phyloP scores from a whole-genome alignment of 2,797 vertebrate species.

The Picus viridis region DNA sequence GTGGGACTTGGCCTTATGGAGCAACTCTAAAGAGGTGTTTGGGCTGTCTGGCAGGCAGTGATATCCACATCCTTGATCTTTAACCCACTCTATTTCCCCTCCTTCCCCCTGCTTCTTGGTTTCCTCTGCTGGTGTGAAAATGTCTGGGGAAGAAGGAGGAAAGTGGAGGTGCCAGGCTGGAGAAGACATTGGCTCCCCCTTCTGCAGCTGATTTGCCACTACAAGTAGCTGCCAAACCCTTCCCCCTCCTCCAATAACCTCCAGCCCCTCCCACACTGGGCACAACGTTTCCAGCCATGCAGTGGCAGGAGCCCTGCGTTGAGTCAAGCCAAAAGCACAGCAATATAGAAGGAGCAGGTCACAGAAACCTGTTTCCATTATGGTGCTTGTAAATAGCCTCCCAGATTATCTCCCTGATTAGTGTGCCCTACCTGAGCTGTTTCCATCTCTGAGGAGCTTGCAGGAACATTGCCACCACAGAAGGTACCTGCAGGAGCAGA shows the following conservation, averaged over 20 bases:
- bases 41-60: not conserved
- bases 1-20: not conserved
- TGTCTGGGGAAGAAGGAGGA: not conserved
- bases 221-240: not conserved
- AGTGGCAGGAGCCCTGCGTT: not conserved
- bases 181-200: slow-evolving; percentile 60
- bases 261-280: not conserved
- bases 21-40: not conserved
- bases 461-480: not conserved
- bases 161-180: slow-evolving; percentile 1
- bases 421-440: not conserved
- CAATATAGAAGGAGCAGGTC: not conserved
- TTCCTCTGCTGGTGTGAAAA: not conserved
- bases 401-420: slow-evolving; percentile 43
- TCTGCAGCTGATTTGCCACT: slow-evolving; percentile 55
- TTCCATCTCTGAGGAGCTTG: not conserved
- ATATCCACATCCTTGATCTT: not conserved
- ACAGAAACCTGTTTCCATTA: slow-evolving; percentile 36
- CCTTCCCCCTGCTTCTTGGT: not conserved
- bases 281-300: not conserved
- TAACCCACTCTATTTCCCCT: not conserved
- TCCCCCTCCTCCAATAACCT: not conserved
- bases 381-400: slow-evolving; percentile 15
- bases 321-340: not conserved
- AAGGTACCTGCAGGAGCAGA: not conserved